Evolutionary conservation across 2,797 vertebrate species (phyloP).

Genomic region (Sphenopsis melanotis): DNA sequence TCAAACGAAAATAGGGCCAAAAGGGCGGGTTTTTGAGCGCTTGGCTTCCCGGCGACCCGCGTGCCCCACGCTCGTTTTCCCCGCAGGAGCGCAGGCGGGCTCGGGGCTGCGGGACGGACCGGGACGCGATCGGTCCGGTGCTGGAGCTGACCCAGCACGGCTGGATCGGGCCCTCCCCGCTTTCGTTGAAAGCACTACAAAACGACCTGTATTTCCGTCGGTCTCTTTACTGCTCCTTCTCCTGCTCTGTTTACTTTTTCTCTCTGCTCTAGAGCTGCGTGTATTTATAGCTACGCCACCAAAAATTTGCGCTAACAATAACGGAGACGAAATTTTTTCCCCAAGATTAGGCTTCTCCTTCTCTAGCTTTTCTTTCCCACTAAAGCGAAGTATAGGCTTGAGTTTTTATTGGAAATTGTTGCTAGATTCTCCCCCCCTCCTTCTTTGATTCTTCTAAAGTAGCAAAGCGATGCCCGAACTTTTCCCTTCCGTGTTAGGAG

Average conservation of each 20-base stretch:
- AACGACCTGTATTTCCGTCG: background rate
- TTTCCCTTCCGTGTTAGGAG: background rate
- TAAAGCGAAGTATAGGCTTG: background rate
- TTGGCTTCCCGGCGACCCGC: background rate
- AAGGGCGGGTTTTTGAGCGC: fast-evolving
- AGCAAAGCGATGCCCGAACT: background rate
- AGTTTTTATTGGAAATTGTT: background rate
- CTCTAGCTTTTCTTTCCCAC: background rate
- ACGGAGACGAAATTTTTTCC: fast-evolving
- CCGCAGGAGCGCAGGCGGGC: background rate
- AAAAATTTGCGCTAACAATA: background rate
- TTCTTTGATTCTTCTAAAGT: background rate
- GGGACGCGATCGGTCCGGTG: too few species aligned
- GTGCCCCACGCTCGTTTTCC: background rate
- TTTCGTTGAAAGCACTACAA: background rate
- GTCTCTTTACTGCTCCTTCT: background rate
- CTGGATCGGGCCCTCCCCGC: background rate
- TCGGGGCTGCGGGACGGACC: background rate
- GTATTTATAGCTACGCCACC: background rate
- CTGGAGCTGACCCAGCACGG: background rate
- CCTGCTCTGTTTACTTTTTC: background rate
- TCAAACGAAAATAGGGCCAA: background rate
- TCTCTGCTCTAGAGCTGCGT: background rate
- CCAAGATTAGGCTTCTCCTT: background rate
- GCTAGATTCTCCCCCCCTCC: fast-evolving